phyloP scores from a whole-genome alignment of 2,113 vertebrate species.

The Microcebus ravelobensis region DNA sequence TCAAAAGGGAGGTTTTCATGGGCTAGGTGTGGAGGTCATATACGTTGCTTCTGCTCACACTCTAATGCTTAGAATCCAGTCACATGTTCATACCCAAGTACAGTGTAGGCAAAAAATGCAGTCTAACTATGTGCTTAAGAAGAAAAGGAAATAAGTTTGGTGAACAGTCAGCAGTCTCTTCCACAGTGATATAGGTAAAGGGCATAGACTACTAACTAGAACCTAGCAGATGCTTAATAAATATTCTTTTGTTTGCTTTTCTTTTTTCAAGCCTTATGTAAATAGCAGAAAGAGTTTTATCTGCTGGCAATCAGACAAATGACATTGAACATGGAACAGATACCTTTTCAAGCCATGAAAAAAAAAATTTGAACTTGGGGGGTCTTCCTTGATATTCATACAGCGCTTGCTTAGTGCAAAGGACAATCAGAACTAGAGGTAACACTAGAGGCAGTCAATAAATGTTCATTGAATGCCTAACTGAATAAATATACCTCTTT shows the following conservation, averaged over 20 bases:
- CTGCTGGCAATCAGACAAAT: neutral
- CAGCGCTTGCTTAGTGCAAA: neutral
- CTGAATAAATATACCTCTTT: neutral
- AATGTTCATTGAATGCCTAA: neutral
- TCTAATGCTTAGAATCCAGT: neutral
- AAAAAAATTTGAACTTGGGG: neutral
- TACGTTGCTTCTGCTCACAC: neutral
- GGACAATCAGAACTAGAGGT: neutral
- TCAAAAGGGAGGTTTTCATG: neutral
- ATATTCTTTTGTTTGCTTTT: constrained; percentile 9
- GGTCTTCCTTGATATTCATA: neutral
- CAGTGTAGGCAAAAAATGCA: neutral
- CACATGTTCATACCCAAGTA: neutral
- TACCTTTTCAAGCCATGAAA: neutral
- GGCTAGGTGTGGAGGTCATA: neutral
- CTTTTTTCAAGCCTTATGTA: neutral
- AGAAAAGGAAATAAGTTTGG: neutral
- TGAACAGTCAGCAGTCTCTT: neutral
- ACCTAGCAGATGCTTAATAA: neutral
- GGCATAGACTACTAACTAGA: neutral
- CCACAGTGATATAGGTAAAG: neutral
- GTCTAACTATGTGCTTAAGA: neutral
- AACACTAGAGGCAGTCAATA: neutral
- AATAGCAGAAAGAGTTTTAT: neutral
- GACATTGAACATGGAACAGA: neutral